phyloP scores from a whole-genome alignment of 2,113 vertebrate genomes.

The Salvelinus fontinalis region DNA sequence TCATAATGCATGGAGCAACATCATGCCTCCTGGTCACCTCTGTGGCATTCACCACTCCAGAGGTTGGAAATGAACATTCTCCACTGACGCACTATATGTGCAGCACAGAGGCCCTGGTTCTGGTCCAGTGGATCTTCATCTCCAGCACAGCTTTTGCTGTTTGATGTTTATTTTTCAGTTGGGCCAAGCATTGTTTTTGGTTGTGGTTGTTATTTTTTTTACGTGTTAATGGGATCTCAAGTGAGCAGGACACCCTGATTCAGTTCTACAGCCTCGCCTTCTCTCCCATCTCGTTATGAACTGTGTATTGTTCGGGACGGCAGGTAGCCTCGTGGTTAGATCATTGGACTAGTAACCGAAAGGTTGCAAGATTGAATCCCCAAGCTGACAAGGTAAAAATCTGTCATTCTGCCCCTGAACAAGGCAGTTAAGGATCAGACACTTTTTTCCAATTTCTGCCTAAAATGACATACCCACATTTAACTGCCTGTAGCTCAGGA shows the following conservation, averaged over 20 bases:
- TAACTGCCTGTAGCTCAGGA: no score
- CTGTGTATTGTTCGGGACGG: no score
- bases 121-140: neutral
- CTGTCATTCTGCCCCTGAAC: no score
- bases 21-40: neutral
- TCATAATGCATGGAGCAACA: neutral
- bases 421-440: no score
- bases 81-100: neutral
- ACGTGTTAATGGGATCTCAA: neutral
- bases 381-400: no score
- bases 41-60: neutral
- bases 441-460: no score
- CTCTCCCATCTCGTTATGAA: neutral
- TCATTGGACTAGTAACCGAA: no score
- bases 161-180: neutral
- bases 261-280: neutral
- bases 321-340: no score
- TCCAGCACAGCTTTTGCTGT: neutral
- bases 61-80: neutral
- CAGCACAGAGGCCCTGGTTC: neutral
- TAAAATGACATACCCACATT: no score
- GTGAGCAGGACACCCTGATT: neutral
- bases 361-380: no score
- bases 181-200: neutral
- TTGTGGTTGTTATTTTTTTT: neutral